Evolutionary conservation across 2,888 invertebrate genomes (phyloP).

Genomic region (Agrotis ipsilon): DNA sequence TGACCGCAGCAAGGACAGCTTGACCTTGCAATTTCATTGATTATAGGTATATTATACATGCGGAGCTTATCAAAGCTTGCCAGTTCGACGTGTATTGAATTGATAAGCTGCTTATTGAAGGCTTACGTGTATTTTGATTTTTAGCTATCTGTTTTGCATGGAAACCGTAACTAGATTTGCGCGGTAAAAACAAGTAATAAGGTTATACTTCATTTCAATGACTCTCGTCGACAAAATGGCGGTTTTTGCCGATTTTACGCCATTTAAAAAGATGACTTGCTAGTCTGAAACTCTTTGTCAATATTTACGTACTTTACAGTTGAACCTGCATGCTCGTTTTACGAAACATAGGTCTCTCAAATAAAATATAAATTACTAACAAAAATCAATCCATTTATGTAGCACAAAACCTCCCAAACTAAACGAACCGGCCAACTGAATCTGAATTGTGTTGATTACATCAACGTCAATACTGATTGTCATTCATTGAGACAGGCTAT

Average conservation of each 20-base stretch:
- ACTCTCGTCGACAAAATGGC: too few relatives aligned
- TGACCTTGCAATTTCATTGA: slow-evolving; percentile 19
- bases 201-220: too few relatives aligned
- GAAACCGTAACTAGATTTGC: background rate
- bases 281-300: slow-evolving; percentile 20
- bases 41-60: background rate
- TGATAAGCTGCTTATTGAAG: slow-evolving; percentile 5
- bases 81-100: background rate
- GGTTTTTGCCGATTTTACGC: too few relatives aligned
- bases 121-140: background rate
- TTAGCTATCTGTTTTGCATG: background rate
- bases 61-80: background rate
- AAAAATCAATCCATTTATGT: too few relatives aligned
- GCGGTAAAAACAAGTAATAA: too few relatives aligned
- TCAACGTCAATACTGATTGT: background rate
- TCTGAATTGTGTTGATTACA: background rate
- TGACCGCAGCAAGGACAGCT: slow-evolving; percentile 9
- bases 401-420: too few relatives aligned
- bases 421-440: background rate
- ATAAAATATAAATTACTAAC: too few relatives aligned
- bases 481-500: background rate
- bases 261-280: background rate
- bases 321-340: too few relatives aligned
- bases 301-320: slow-evolving; percentile 7
- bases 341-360: background rate